Percentiles rank a stretch among this genome's conserved stretches.
phyloP scores from a whole-genome alignment of 2,797 vertebrate species.

The Acanthurus lineatus region DNA sequence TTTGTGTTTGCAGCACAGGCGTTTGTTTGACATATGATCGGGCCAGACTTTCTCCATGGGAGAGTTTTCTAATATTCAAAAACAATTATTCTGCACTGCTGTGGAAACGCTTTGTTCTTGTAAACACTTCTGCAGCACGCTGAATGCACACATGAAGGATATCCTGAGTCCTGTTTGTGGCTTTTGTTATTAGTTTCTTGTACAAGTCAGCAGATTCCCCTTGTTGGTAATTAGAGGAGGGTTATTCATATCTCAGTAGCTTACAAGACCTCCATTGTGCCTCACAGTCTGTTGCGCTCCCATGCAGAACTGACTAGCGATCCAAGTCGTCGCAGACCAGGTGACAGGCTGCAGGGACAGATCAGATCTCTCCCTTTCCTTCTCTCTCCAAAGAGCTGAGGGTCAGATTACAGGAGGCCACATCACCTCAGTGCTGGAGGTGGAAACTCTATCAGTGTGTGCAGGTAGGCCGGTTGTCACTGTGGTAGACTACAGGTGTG shows the following conservation, averaged over 20 bases:
- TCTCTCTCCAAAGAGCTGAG: slow-evolving; percentile 39
- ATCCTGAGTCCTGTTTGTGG: slow-evolving; percentile 19
- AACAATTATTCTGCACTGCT: slow-evolving; percentile 38
- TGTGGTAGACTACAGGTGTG: slow-evolving; percentile 65
- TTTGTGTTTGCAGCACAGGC: slow-evolving; percentile 42
- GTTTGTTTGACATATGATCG: slow-evolving; percentile 51
- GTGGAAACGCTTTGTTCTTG: slow-evolving; percentile 26
- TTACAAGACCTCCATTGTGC: slow-evolving; percentile 76
- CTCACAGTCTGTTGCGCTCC: slow-evolving; percentile 47
- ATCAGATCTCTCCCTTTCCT: slow-evolving; percentile 50
- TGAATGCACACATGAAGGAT: slow-evolving; percentile 28
- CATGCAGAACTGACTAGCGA: slow-evolving; percentile 46
- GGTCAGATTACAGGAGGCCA: slow-evolving; percentile 68
- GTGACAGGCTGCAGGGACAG: slow-evolving; percentile 49
- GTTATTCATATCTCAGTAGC: slow-evolving; percentile 31
- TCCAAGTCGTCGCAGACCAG: slow-evolving; percentile 56
- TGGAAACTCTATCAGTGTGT: slow-evolving; percentile 63
- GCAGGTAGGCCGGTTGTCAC: slow-evolving; percentile 32
- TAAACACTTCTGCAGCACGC: slow-evolving; percentile 14
- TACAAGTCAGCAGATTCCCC: slow-evolving; percentile 71
- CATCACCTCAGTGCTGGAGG: slow-evolving; percentile 38
- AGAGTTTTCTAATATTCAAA: slow-evolving; percentile 46
- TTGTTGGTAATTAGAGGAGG: slow-evolving; percentile 67
- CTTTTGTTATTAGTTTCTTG: slow-evolving; percentile 52
- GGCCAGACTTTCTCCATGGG: slow-evolving; percentile 19